Conservation (phyloP, 2,888 invertebrate species). For the Eutolmus rufibarbis region DNA sequence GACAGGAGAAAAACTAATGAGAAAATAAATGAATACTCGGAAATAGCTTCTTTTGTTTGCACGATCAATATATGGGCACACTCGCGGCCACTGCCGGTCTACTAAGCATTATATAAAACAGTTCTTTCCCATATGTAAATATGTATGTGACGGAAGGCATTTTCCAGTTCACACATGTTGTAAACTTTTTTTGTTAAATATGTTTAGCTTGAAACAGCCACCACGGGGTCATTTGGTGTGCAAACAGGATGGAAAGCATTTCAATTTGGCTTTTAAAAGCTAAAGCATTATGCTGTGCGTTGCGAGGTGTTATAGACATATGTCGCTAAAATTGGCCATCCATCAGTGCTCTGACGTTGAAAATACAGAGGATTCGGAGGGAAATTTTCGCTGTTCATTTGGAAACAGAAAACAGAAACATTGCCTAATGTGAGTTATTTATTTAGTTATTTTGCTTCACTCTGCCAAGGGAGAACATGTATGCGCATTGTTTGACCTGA, state of each 20-base stretch:
- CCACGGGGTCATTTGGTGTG: not conserved
- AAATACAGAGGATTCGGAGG: not conserved
- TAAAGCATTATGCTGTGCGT: not conserved
- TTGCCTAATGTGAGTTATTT: not conserved
- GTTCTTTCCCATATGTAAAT: not conserved
- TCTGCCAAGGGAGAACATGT: not conserved
- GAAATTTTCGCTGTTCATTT: not conserved
- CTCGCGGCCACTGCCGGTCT: not conserved
- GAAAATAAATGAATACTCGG: not conserved
- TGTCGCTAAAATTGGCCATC: slow-evolving; percentile 5
- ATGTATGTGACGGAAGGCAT: not conserved
- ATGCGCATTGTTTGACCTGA: not conserved
- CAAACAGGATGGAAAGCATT: slow-evolving; percentile 6
- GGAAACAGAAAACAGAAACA: not conserved
- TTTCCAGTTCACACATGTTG: not conserved
- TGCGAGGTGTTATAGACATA: not conserved
- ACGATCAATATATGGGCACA: not conserved
- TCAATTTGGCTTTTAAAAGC: slow-evolving; percentile 23
- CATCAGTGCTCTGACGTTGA: slow-evolving; percentile 8
- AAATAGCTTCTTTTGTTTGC: not conserved
- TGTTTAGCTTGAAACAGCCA: not conserved
- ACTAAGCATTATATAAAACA: not conserved
- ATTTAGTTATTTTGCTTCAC: not conserved
- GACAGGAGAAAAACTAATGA: not conserved
- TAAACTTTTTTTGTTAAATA: not conserved